These are phyloP conservation scores for Aegithalos caudatus DNA, from an alignment of 2,113 vertebrate genomes.

Conservation along the genomic window DNA sequence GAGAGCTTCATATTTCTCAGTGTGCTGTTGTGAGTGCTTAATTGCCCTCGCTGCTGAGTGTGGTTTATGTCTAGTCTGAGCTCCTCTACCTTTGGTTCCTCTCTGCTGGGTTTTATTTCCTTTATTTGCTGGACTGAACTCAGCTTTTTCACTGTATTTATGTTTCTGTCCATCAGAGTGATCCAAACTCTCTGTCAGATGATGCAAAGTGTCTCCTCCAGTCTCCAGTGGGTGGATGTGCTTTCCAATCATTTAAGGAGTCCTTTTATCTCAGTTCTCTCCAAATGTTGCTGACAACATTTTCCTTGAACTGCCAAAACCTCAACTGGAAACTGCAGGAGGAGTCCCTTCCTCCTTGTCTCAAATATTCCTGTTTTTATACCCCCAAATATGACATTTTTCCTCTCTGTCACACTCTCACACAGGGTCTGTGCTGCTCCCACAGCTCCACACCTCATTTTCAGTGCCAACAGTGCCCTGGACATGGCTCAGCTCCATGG, in stretches of 20 bases:
- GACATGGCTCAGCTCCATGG: background rate
- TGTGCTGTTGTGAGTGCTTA: background rate
- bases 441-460: background rate
- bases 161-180: background rate
- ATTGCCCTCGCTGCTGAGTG: background rate
- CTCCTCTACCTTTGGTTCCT: background rate
- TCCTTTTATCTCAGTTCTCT: background rate
- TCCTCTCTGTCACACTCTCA: background rate
- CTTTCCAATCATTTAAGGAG: background rate
- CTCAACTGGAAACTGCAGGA: background rate
- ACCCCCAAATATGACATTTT: background rate
- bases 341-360: background rate
- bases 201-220: background rate
- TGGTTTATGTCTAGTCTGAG: background rate
- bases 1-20: background rate
- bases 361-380: background rate
- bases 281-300: background rate
- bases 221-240: background rate
- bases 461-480: rapidly evolving
- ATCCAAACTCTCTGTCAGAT: rapidly evolving
- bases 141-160: background rate
- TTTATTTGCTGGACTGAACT: background rate
- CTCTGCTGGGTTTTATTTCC: background rate
- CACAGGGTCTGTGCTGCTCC: too few relatives aligned
- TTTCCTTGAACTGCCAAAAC: background rate